Evolutionary conservation across 2,797 vertebrate genomes (phyloP).

Genomic region (Cheirogaleus major): DNA sequence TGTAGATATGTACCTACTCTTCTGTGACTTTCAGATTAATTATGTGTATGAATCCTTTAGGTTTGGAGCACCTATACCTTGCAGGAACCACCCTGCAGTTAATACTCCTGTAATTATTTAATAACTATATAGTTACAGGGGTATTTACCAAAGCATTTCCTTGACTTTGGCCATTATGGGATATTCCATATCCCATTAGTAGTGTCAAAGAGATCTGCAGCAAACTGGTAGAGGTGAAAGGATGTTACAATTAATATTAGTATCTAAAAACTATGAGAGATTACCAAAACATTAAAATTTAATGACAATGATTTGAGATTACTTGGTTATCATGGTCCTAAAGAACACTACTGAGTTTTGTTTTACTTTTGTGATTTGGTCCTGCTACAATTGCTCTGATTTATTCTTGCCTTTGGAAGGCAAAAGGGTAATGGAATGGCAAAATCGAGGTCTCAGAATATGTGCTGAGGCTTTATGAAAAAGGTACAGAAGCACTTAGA

Average conservation of each 20-base stretch:
- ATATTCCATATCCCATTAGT: background rate
- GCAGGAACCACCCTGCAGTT: background rate
- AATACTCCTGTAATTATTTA: background rate
- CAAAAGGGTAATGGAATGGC: background rate
- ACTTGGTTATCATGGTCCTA: background rate
- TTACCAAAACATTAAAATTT: background rate
- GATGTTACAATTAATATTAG: background rate
- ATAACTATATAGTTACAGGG: background rate
- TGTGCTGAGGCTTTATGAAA: background rate
- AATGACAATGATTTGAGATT: background rate
- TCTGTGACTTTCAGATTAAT: background rate
- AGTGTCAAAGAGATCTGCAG: background rate
- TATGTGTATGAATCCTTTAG: background rate
- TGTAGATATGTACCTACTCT: background rate
- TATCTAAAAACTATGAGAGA: background rate
- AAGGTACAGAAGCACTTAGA: background rate
- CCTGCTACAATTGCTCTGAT: background rate
- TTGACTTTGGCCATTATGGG: background rate
- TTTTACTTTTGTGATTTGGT: background rate
- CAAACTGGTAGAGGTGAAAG: background rate
- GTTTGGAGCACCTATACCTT: background rate
- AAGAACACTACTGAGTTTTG: background rate
- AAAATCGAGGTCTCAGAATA: background rate
- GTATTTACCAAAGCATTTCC: background rate
- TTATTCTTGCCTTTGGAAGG: slow-evolving; percentile 4